Base-by-base conservation (phyloP, 2,888 invertebrate genomes). In the Perizoma affinitatum region DNA sequence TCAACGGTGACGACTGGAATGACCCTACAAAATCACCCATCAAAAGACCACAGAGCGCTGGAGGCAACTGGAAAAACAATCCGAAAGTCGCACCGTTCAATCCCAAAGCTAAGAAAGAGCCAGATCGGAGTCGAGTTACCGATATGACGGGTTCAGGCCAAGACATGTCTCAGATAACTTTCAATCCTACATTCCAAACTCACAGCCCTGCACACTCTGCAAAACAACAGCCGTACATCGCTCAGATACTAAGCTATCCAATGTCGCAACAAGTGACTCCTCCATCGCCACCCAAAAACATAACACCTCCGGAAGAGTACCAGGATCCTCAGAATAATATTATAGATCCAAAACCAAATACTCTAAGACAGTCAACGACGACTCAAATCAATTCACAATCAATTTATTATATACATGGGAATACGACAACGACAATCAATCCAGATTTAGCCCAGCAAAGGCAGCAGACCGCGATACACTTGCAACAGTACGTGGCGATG, bases 401-500 rank as follows among this genome's bases (percentile, higher is more conserved):
- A 0, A 92, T 92, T 57, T 92, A 92, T 66, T 92, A 90, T 63
- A 92, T 92, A 34, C 90, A 90, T 55, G 90, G 90, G 3, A 91
- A 86, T 63, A 66, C 86, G 0, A 76, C 86, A 2, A 67, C 81
- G 5, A 72, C 78, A 8, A 78, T 86, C 33, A 77, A 85, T 4
- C 87, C 84, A 57, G 91, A 92, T 44, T 63, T 91, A 11, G 85
- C 79, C 0, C 92, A 92, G 63, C 92, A 92, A 54, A 78, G 92
- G 48, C 93, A 93, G 61, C 93, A 92, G 70, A 93, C 93, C 0
- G 92, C 90, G 0, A 79, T 92, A 54, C 92, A 92, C 50, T 72
- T 93, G 54, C 93, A 93, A 72, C 93, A 93, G 59, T 93, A 92
- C 66, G 93, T 92, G 0, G 92, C 92, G 0, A 93, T 93, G 93